These are phyloP conservation scores for Philopedon plagiatum DNA, from an alignment of 2,888 invertebrate species.

Conservation along the genomic window DNA sequence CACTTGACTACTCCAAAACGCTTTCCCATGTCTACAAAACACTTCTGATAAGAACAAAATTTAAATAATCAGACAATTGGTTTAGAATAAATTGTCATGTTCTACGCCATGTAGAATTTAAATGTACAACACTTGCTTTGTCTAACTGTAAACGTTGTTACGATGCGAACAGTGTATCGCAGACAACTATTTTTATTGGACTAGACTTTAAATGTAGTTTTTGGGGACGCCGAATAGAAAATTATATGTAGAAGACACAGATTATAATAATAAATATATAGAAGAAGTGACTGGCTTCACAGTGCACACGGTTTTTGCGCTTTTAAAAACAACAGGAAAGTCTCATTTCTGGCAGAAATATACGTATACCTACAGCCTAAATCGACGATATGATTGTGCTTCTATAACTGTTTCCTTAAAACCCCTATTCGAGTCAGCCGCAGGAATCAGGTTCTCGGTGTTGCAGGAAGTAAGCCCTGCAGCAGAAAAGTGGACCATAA, in stretches of 20 bases:
- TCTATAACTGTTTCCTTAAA: conserved; percentile 6
- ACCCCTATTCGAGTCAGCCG: conserved; percentile 5
- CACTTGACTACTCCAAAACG: not conserved
- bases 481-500: conserved; percentile 8
- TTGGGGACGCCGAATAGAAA: no score
- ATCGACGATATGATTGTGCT: not conserved
- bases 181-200: no score
- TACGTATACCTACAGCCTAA: no score
- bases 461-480: conserved; percentile 11
- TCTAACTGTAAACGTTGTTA: not conserved
- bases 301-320: no score
- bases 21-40: not conserved
- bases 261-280: no score
- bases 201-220: no score
- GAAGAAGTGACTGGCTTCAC: no score
- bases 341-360: no score
- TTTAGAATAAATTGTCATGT: not conserved
- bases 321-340: no score
- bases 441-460: conserved; percentile 8
- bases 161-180: no score
- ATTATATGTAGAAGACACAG: no score
- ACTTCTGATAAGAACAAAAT: conserved; percentile 1
- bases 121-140: not conserved
- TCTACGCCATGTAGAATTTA: not conserved
- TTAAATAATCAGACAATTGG: conserved; percentile 1